Percentiles rank a stretch among this genome's conserved stretches.
phyloP scores from a whole-genome alignment of 2,888 invertebrate species.

The Leptothorax acervorum region DNA sequence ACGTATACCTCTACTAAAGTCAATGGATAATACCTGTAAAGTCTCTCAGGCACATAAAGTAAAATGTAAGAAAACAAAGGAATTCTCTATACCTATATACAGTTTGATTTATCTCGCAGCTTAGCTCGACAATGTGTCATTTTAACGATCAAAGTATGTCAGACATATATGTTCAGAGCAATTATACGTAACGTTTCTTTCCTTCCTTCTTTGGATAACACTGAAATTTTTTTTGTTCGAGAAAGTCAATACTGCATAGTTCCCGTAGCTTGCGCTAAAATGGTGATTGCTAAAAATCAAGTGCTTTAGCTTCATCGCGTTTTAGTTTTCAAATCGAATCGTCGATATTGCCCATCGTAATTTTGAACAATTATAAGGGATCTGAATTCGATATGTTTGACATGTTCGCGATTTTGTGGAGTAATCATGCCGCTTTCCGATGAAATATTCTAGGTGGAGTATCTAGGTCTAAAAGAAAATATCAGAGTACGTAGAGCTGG shows the following conservation, averaged over 20 bases:
- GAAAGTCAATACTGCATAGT: slow-evolving; percentile 26
- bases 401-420: not conserved
- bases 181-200: slow-evolving; percentile 19
- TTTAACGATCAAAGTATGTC: not conserved
- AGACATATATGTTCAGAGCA: not conserved
- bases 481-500: slow-evolving; percentile 90
- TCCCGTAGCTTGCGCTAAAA: not conserved
- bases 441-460: slow-evolving; percentile 86
- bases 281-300: not conserved
- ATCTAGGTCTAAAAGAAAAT: slow-evolving; percentile 90
- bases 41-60: not conserved
- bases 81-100: not conserved
- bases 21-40: not conserved
- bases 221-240: slow-evolving; percentile 12
- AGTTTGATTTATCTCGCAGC: not conserved
- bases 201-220: not conserved
- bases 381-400: not conserved
- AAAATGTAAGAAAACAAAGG: not conserved
- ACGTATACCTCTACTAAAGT: not conserved
- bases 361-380: not conserved
- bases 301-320: not conserved
- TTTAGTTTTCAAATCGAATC: not conserved
- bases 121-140: not conserved
- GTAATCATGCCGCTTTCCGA: not conserved
- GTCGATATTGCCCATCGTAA: not conserved